Evolutionary conservation across 2,113 vertebrate species (phyloP).

Genomic region (Otolemur garnettii): DNA sequence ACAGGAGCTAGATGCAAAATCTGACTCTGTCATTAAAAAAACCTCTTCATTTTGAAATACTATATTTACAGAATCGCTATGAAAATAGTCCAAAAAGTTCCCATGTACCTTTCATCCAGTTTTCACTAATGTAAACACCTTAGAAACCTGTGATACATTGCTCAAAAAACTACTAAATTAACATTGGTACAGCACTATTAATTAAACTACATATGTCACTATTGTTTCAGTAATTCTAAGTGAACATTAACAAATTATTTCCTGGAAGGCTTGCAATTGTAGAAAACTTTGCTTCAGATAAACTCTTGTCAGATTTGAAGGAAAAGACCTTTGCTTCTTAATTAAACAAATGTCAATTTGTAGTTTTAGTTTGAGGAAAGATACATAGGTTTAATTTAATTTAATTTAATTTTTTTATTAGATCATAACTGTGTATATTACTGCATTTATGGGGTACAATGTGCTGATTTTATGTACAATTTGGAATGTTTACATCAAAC

Average conservation of each 20-base stretch:
- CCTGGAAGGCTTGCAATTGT: neutral
- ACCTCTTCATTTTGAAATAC: neutral
- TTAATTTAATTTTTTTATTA: too few species aligned
- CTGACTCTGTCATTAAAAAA: neutral
- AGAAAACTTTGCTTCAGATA: neutral
- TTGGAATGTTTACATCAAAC: too few species aligned
- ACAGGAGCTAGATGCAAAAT: neutral
- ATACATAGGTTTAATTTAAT: neutral
- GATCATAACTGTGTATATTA: too few species aligned
- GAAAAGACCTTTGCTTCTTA: neutral
- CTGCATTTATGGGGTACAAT: too few species aligned
- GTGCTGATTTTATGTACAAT: too few species aligned
- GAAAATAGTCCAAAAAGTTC: neutral
- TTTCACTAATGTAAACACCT: neutral
- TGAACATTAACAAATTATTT: neutral
- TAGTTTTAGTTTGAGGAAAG: neutral
- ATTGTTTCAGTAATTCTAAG: neutral
- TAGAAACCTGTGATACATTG: neutral
- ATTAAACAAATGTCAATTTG: neutral
- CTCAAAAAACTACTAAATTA: neutral
- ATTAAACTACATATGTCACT: neutral
- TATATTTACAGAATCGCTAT: neutral
- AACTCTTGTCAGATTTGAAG: neutral
- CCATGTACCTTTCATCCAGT: neutral
- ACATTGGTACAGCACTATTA: neutral